Conservation (phyloP, 2,113 vertebrate genomes). For the Ophthalmolycus amberensis region DNA sequence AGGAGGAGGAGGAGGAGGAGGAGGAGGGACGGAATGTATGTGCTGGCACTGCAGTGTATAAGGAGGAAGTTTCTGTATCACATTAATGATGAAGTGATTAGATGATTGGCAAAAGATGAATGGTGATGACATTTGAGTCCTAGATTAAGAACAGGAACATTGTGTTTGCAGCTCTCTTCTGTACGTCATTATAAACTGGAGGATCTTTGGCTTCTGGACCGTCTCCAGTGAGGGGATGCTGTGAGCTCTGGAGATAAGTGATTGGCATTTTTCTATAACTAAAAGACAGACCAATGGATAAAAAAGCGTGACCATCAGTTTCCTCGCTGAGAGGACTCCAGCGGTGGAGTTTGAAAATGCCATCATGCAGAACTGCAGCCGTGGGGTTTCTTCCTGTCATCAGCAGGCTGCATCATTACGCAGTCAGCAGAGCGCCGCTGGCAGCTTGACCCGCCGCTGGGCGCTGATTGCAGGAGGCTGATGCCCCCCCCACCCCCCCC, state of each 20-base stretch:
- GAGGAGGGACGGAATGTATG: background rate
- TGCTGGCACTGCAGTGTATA: background rate
- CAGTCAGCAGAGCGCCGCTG: constrained; percentile 22
- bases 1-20: background rate
- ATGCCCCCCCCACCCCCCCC: background rate
- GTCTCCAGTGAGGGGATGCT: background rate
- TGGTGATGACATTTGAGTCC: background rate
- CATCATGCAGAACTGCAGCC: constrained; percentile 14
- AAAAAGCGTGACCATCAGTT: background rate
- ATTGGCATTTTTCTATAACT: background rate
- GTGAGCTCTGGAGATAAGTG: background rate
- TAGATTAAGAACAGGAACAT: background rate
- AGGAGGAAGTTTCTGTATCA: background rate
- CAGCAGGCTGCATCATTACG: constrained; percentile 43
- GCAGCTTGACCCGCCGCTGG: constrained; percentile 19
- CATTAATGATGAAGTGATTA: background rate
- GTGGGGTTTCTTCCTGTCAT: constrained; percentile 56
- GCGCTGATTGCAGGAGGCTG: background rate
- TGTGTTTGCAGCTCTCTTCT: background rate
- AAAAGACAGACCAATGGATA: background rate
- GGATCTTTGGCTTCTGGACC: background rate
- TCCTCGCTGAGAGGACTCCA: background rate
- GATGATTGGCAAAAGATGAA: background rate
- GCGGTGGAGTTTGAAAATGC: constrained; percentile 15
- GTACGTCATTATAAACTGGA: too few relatives aligned